Conservation (phyloP, 2,113 vertebrate species). For the western clawed frog (Xenopus tropicalis) region UCB_Xtro_10.0 CM004447.2:54427501-54428000, state of each 20-base stretch:
- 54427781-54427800: conserved; percentile 12
- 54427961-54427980: not conserved
- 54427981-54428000: no score
- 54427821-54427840: conserved; percentile 10
- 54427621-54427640: conserved; percentile 36
- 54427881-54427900: not conserved
- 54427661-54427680: conserved; percentile 50
- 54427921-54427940: not conserved
- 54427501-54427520: no score
- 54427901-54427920: not conserved
- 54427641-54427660: conserved; percentile 53
- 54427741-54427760: conserved; percentile 46
- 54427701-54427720: conserved; percentile 47
- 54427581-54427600: conserved; percentile 50
- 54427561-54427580: conserved; percentile 7
- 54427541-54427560: not conserved
- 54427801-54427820: conserved; percentile 10
- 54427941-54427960: not conserved
- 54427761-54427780: conserved; percentile 24
- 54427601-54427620: conserved; percentile 48
- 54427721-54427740: conserved; percentile 34
- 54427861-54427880: conserved; percentile 3
- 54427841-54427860: not conserved
- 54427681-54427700: conserved; percentile 48
- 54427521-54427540: not conserved